Percentiles rank a stretch among this genome's conserved stretches.
Conservation (phyloP, 1,140 invertebrate species). For the Zaprionus tsacasi region DNA sequence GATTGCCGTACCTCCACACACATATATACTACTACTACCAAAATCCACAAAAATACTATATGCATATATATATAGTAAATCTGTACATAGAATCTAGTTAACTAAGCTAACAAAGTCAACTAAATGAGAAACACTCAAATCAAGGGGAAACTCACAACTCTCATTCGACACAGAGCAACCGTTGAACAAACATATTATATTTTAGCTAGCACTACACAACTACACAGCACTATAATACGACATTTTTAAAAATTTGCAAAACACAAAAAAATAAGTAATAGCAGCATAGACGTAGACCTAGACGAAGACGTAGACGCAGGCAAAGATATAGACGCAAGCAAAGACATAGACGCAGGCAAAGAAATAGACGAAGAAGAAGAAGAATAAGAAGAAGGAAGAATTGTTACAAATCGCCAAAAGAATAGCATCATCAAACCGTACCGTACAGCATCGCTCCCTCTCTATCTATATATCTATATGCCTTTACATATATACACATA, state of each 20-base stretch:
- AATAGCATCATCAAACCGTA: no score
- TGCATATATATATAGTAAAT: conserved; percentile 5
- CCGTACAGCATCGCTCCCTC: no score
- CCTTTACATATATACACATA: neutral
- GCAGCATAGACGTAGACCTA: no score
- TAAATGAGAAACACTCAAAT: conserved; percentile 37
- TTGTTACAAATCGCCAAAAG: no score
- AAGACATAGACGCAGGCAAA: neutral
- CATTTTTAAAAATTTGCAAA: conserved; percentile 28
- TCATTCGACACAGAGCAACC: conserved; percentile 55
- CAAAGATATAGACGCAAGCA: no score
- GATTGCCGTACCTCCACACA: neutral
- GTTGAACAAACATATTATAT: conserved; percentile 51
- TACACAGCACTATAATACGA: conserved; percentile 22
- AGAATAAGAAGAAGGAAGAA: no score
- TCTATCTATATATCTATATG: neutral
- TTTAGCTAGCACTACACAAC: conserved; percentile 31
- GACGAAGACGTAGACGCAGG: conserved; percentile 13
- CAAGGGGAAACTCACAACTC: conserved; percentile 47
- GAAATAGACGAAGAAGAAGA: conserved; percentile 13
- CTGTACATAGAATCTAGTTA: conserved; percentile 55
- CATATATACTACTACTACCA: no score
- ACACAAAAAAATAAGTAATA: conserved; percentile 16
- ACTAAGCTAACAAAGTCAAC: conserved; percentile 60
- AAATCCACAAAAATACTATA: no score